Evolutionary conservation across 1,140 invertebrate species (phyloP).

Genomic region (Drosophila kurseongensis): DNA sequence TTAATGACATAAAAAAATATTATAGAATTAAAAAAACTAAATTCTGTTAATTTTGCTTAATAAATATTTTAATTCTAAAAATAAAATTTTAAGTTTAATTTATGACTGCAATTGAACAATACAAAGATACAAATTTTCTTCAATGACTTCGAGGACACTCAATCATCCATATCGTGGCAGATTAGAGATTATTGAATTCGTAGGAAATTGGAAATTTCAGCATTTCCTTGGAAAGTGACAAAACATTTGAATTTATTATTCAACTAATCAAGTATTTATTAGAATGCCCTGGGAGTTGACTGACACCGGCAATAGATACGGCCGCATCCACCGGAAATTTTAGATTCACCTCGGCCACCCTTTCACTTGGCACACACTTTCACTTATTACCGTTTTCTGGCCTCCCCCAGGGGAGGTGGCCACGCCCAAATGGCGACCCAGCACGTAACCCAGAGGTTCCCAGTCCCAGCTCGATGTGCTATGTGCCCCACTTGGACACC

Average conservation of each 20-base stretch:
- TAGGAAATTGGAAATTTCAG: slow-evolving; percentile 35
- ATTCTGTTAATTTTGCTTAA: no score
- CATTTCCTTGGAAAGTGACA: slow-evolving; percentile 59
- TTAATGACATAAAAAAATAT: no score
- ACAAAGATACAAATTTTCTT: no score
- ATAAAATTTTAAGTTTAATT: no score
- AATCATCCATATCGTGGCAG: no score
- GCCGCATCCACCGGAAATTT: not conserved
- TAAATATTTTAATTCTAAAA: no score
- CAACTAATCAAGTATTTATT: slow-evolving; percentile 77
- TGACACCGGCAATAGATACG: slow-evolving; percentile 42
- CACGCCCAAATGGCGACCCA: slow-evolving; percentile 61
- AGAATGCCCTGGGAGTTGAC: slow-evolving; percentile 54
- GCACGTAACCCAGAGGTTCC: slow-evolving; percentile 50
- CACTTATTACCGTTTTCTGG: slow-evolving; percentile 59
- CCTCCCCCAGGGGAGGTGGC: slow-evolving; percentile 47
- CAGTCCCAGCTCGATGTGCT: slow-evolving; percentile 5
- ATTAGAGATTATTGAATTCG: slow-evolving; percentile 35
- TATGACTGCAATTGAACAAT: no score
- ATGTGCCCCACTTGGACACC: slow-evolving; percentile 24
- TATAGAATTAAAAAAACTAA: no score
- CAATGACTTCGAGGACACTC: no score
- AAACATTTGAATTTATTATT: slow-evolving; percentile 74
- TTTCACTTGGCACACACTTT: slow-evolving; percentile 65
- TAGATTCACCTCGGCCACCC: slow-evolving; percentile 18